A percentile compares a stretch with the other conserved stretches of the same genome.
Conservation (phyloP, 2,797 vertebrate species). For the Holocentrus rufus region DNA sequence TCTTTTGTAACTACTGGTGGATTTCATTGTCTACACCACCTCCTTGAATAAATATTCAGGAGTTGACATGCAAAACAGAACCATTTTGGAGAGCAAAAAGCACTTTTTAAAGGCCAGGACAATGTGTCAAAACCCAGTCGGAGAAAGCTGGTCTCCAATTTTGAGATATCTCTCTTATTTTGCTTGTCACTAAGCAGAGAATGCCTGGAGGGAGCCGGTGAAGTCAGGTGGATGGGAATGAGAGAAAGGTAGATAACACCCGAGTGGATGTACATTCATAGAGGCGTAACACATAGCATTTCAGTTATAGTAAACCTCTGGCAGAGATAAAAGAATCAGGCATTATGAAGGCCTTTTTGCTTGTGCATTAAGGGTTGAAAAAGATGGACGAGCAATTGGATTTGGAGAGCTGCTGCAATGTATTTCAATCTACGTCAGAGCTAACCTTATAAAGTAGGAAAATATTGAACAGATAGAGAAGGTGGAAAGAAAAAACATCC, state of each 20-base stretch:
- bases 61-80: slow-evolving; percentile 26
- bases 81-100: slow-evolving; percentile 20
- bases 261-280: slow-evolving; percentile 44
- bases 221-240: slow-evolving; percentile 46
- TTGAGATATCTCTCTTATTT: slow-evolving; percentile 32
- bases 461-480: slow-evolving; percentile 58
- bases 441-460: slow-evolving; percentile 65
- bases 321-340: slow-evolving; percentile 64
- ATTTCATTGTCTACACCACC: slow-evolving; percentile 10
- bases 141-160: slow-evolving; percentile 24
- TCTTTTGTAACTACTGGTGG: slow-evolving; percentile 12
- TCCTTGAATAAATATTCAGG: slow-evolving; percentile 46
- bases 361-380: slow-evolving; percentile 40
- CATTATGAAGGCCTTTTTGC: slow-evolving; percentile 46
- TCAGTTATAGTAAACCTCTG: slow-evolving; percentile 54
- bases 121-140: slow-evolving; percentile 36
- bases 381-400: slow-evolving; percentile 65
- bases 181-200: slow-evolving; percentile 27
- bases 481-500: slow-evolving; percentile 1
- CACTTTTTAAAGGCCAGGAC: slow-evolving; percentile 34
- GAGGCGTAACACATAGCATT: slow-evolving; percentile 59
- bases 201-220: slow-evolving; percentile 27
- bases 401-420: slow-evolving; percentile 62
- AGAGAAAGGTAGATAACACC: slow-evolving; percentile 48
- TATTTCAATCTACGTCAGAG: slow-evolving; percentile 64